A percentile compares a stretch with the other conserved stretches of the same genome.
Conservation (phyloP, 2,113 vertebrate genomes). For the Piaya cayana region DNA sequence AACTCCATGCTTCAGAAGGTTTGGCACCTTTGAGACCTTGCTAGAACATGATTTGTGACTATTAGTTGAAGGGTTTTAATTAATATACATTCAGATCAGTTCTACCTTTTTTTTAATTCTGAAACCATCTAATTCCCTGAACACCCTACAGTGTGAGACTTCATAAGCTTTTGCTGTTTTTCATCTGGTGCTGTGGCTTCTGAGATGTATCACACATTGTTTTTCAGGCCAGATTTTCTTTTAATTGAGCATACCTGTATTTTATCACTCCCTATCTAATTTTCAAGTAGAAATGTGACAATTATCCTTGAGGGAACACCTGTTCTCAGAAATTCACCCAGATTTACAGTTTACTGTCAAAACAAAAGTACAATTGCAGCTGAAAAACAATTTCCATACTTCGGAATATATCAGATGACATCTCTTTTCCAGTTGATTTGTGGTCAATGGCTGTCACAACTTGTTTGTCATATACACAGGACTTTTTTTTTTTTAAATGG, state of each 20-base stretch:
- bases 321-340: neutral
- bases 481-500: accelerated
- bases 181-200: neutral
- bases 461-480: neutral
- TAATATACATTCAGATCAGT: neutral
- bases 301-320: neutral
- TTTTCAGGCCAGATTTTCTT: neutral
- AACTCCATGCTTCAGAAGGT: neutral
- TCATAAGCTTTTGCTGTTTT: neutral
- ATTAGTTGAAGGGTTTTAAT: neutral
- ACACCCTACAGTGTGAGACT: neutral
- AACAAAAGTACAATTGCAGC: neutral
- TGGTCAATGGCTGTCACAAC: neutral
- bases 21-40: neutral
- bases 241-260: neutral
- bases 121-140: neutral
- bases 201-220: neutral
- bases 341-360: neutral
- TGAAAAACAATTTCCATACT: neutral
- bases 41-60: neutral
- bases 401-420: neutral
- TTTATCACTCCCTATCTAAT: neutral
- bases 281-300: neutral
- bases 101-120: neutral
- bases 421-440: neutral